Evolutionary conservation across 2,797 vertebrate species (phyloP).

Genomic region (Oreortyx pictus): DNA sequence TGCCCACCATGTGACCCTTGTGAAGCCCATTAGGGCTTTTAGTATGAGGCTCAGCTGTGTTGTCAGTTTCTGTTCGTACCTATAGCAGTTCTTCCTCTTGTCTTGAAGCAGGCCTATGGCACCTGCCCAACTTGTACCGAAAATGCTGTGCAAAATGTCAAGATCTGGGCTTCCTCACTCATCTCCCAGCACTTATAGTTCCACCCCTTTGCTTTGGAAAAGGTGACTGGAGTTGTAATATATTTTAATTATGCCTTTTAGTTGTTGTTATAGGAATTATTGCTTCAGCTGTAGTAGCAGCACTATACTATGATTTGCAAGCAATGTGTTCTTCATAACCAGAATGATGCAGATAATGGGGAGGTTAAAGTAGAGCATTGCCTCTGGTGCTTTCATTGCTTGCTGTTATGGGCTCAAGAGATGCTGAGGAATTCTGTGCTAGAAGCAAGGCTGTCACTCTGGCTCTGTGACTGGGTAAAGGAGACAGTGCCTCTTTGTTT

Average conservation of each 20-base stretch:
- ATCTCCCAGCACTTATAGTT: not conserved
- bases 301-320: not conserved
- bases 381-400: not conserved
- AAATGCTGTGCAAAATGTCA: not conserved
- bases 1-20: not conserved
- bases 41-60: not conserved
- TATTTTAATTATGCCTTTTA: not conserved
- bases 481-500: not conserved
- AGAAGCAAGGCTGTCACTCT: not conserved
- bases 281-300: not conserved
- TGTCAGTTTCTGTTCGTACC: not conserved
- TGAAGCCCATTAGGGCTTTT: not conserved
- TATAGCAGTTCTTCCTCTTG: not conserved
- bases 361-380: not conserved
- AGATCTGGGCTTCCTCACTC: not conserved
- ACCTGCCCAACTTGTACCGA: not conserved
- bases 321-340: fast-evolving
- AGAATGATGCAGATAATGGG: not conserved
- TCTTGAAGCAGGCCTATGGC: not conserved
- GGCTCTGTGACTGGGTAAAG: not conserved
- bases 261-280: not conserved
- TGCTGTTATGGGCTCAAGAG: not conserved
- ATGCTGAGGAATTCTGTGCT: not conserved
- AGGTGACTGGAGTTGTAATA: not conserved
- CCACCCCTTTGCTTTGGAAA: not conserved